phyloP scores from a whole-genome alignment of 2,888 invertebrate species.

The Cistogaster globosa region DNA sequence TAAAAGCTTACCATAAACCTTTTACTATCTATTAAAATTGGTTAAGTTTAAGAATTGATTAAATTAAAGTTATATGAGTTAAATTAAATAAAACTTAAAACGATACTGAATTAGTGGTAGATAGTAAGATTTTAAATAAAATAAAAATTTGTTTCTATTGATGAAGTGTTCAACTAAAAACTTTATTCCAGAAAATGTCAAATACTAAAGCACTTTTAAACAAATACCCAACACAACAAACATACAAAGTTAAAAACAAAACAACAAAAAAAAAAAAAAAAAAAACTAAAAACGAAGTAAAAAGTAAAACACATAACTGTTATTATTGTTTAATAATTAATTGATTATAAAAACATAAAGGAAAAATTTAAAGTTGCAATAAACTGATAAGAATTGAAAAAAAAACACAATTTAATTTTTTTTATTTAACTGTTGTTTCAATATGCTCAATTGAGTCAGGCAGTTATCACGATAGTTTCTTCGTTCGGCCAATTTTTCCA shows the following conservation, averaged over 20 bases:
- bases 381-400: constrained; percentile 28
- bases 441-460: constrained; percentile 89
- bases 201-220: constrained; percentile 39
- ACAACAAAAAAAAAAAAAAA: no score
- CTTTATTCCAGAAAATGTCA: constrained; percentile 34
- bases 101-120: not conserved
- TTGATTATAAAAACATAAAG: constrained; percentile 23
- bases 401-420: constrained; percentile 50
- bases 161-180: constrained; percentile 24
- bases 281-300: not conserved
- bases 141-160: not conserved
- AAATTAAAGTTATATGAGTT: not conserved
- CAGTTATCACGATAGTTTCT: constrained; percentile 93
- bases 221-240: constrained; percentile 24
- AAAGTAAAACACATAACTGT: constrained; percentile 19
- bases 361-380: constrained; percentile 54
- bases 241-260: constrained; percentile 34
- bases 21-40: no score
- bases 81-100: not conserved
- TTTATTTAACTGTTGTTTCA: constrained; percentile 89
- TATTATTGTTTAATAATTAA: constrained; percentile 58
- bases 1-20: no score
- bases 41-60: no score
- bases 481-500: constrained; percentile 89
- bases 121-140: not conserved